Evolutionary conservation across 2,888 invertebrate species (phyloP).

Genomic region (Teleogryllus oceanicus): DNA sequence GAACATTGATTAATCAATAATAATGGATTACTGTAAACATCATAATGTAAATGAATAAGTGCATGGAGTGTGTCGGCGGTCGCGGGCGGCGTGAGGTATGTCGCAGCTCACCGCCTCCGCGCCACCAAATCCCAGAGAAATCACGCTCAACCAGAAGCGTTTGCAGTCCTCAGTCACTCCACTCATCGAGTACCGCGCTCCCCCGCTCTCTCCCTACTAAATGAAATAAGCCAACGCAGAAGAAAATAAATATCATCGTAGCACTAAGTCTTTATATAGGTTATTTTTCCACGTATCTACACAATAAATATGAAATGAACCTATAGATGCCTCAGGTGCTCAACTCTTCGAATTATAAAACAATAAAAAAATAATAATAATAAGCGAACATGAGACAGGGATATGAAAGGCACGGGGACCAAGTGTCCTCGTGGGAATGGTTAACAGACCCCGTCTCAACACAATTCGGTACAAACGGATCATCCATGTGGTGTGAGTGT

Average conservation of each 20-base stretch:
- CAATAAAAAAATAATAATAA: too few species aligned
- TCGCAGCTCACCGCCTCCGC: not conserved
- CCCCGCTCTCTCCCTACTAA: not conserved
- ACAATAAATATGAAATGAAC: conserved; percentile 3
- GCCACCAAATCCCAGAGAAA: not conserved
- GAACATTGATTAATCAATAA: conserved; percentile 24
- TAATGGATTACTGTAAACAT: conserved; percentile 27
- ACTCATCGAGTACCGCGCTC: not conserved
- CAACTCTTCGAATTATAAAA: too few species aligned
- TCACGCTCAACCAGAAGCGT: not conserved
- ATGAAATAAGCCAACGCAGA: not conserved
- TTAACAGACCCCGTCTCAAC: too few species aligned
- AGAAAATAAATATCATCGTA: conserved; percentile 1
- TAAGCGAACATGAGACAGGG: too few species aligned
- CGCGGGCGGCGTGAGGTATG: not conserved
- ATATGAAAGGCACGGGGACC: too few species aligned
- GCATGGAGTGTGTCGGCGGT: not conserved
- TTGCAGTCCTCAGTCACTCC: not conserved
- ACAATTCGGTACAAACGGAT: too few species aligned
- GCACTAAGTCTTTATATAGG: not conserved
- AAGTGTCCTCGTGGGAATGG: too few species aligned
- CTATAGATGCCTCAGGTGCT: too few species aligned
- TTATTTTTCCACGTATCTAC: not conserved
- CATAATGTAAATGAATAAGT: conserved; percentile 30
- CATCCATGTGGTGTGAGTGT: too few species aligned